Conservation (phyloP, 2,888 invertebrate genomes). For the Pasiphila rectangulata region DNA sequence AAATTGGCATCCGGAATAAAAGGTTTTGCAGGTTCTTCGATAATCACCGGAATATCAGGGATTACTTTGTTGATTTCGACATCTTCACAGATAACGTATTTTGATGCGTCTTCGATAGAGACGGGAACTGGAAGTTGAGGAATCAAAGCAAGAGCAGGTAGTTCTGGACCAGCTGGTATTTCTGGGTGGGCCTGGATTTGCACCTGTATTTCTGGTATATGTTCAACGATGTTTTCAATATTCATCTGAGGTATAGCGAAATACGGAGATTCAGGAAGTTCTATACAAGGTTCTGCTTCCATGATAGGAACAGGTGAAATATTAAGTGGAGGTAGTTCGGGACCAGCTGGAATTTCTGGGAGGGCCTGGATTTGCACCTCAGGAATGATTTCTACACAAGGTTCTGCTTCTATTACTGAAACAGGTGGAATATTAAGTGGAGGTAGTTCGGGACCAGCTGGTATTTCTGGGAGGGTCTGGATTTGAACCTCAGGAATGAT, state of each 20-base stretch:
- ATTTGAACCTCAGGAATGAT: no score
- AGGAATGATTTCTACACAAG: no score
- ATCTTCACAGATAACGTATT: neutral
- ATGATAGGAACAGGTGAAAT: no score
- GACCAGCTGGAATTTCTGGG: no score
- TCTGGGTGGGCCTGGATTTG: slow-evolving; percentile 2
- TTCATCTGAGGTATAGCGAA: neutral
- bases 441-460: no score
- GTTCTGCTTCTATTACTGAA: no score
- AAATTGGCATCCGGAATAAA: slow-evolving; percentile 20
- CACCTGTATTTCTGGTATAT: neutral
- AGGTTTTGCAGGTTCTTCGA: slow-evolving; percentile 12
- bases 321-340: no score
- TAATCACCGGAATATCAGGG: slow-evolving; percentile 11
- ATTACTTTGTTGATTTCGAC: slow-evolving; percentile 13
- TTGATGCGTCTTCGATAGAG: slow-evolving; percentile 2
- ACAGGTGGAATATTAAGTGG: no score
- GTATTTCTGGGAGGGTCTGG: no score
- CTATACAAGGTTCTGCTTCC: no score
- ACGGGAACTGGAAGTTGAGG: slow-evolving; percentile 3
- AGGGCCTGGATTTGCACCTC: no score
- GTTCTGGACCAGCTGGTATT: neutral
- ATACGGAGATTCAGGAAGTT: slow-evolving; percentile 4
- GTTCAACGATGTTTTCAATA: neutral
- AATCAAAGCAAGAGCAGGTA: neutral